Evolutionary conservation across 2,888 invertebrate genomes (phyloP).

Genomic region (Pandemis cinnamomeana): DNA sequence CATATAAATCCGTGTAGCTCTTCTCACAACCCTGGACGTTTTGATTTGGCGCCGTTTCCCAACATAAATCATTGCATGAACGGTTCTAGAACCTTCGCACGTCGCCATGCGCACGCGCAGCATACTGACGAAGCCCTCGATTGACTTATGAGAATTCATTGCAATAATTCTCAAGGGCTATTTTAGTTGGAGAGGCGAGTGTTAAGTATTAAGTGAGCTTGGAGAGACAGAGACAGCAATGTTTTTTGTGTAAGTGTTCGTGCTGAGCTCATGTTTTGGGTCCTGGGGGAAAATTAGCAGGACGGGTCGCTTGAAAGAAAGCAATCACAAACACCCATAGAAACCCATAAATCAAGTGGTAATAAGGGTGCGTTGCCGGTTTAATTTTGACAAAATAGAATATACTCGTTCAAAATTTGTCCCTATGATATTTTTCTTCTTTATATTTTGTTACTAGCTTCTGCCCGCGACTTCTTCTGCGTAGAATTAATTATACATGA

Average conservation of each 20-base stretch:
- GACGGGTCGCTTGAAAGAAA: no score
- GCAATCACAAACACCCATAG: no score
- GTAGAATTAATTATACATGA: no score
- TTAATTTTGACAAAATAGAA: no score
- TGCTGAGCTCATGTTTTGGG: no score
- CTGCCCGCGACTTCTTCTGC: no score
- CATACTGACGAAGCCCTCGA: slow-evolving; percentile 12
- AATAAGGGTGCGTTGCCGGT: no score
- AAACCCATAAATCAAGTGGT: no score
- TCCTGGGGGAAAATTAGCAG: no score
- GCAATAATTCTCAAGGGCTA: slow-evolving; percentile 6
- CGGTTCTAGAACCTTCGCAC: slow-evolving; percentile 10
- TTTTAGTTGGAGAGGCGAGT: neutral
- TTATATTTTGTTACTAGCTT: no score
- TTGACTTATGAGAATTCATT: slow-evolving; percentile 13
- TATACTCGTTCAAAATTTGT: no score
- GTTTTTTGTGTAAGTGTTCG: neutral
- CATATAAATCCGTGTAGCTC: neutral
- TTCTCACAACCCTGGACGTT: neutral
- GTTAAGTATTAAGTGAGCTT: neutral
- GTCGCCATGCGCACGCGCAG: neutral
- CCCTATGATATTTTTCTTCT: no score
- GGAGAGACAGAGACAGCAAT: neutral
- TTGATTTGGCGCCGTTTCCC: slow-evolving; percentile 27
- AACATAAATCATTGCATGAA: slow-evolving; percentile 22